Conservation (phyloP, 1,140 invertebrate genomes). For the Pristionchus pacificus region DNA sequence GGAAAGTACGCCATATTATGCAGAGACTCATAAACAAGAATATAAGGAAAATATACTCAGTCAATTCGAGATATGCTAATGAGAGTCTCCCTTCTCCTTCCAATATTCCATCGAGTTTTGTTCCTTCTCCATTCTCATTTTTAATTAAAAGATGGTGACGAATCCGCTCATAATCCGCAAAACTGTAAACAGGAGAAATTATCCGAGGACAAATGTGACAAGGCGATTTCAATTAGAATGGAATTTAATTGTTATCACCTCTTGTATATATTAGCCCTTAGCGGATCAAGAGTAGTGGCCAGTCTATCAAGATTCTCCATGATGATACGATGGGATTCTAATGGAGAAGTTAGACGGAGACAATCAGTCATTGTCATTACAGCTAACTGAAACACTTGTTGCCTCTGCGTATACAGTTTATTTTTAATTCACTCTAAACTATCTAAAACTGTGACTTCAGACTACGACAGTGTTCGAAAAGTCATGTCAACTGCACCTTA, state of each 20-base stretch:
- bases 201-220: too few species aligned
- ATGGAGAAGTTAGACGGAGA: conserved; percentile 4
- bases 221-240: too few species aligned
- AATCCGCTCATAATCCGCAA: too few species aligned
- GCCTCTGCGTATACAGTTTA: neutral
- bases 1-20: too few species aligned
- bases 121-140: neutral
- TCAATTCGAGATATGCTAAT: neutral
- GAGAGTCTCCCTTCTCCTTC: neutral
- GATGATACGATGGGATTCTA: conserved; percentile 12
- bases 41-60: neutral
- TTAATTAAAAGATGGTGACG: too few species aligned
- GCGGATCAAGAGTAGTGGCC: conserved; percentile 5
- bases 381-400: conserved; percentile 8
- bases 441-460: neutral
- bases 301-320: conserved; percentile 12
- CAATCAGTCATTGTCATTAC: conserved; percentile 13
- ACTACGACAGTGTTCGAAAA: too few species aligned
- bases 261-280: neutral
- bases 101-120: neutral
- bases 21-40: too few species aligned
- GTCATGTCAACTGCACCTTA: too few species aligned
- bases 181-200: too few species aligned
- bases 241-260: too few species aligned
- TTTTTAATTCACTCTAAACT: conserved; percentile 3